phyloP scores from a whole-genome alignment of 2,888 invertebrate species.

The Saturnia pavonia region DNA sequence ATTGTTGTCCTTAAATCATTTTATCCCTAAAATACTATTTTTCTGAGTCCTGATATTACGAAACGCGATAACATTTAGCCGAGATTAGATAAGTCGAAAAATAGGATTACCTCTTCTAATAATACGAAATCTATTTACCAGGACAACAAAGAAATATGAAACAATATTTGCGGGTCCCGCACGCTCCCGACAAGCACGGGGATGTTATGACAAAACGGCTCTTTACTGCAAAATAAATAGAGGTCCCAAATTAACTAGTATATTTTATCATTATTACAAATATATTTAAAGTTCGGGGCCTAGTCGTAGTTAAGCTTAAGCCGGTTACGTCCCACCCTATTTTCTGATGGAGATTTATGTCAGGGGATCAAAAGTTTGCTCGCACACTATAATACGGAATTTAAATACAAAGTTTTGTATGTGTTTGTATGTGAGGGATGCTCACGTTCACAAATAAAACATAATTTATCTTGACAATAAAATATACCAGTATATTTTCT shows the following conservation, averaged over 20 bases:
- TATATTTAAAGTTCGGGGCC: constrained; percentile 77
- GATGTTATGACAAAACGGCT: constrained; percentile 65
- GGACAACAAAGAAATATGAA: constrained; percentile 68
- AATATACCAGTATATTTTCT: background rate
- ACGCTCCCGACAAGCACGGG: constrained; percentile 53
- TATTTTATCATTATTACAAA: constrained; percentile 79
- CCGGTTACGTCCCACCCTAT: constrained; percentile 80
- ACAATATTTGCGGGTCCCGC: constrained; percentile 66
- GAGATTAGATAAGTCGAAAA: constrained; percentile 58
- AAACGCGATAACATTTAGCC: constrained; percentile 8
- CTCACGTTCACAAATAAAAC: constrained; percentile 51
- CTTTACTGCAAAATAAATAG: constrained; percentile 71
- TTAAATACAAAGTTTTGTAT: constrained; percentile 42
- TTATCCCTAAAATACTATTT: background rate
- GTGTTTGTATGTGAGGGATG: constrained; percentile 40
- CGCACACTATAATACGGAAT: constrained; percentile 44
- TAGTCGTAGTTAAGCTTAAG: constrained; percentile 81
- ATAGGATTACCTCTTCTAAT: constrained; percentile 63
- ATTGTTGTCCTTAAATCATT: background rate
- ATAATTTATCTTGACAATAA: too few species aligned
- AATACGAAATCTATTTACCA: constrained; percentile 71
- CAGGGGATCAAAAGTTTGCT: constrained; percentile 80
- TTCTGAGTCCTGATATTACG: background rate
- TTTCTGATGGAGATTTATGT: constrained; percentile 82
- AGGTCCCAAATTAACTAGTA: constrained; percentile 71